Evolutionary conservation across 2,888 invertebrate genomes (phyloP).

Genomic region (Flexamia atlantica): DNA sequence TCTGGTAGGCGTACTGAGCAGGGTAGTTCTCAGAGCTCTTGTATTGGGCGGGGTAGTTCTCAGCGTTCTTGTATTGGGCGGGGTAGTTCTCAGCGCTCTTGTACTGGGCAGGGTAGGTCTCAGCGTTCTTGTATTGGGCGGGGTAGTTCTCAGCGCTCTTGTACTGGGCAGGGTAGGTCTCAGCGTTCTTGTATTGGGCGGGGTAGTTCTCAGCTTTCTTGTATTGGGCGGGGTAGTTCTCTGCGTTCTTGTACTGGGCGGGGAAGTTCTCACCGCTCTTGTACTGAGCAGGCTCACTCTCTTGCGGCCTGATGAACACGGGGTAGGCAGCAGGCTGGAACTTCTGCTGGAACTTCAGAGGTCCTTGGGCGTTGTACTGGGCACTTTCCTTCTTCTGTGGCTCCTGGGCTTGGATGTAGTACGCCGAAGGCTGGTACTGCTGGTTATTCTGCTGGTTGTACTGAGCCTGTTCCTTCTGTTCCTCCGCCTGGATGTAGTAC

Average conservation of each 20-base stretch:
- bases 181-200: too few species aligned
- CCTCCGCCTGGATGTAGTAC: background rate
- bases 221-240: too few species aligned
- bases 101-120: background rate
- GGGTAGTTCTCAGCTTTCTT: too few species aligned
- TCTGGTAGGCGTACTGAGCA: constrained; percentile 27
- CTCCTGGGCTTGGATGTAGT: constrained; percentile 31
- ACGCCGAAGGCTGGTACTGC: constrained; percentile 28
- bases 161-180: constrained; percentile 6
- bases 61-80: too few species aligned
- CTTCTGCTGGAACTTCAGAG: constrained; percentile 10
- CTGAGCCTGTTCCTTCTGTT: background rate
- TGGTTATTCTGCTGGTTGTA: constrained; percentile 13
- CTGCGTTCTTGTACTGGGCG: background rate
- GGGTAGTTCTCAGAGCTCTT: too few species aligned
- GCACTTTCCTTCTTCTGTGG: constrained; percentile 3
- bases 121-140: too few species aligned
- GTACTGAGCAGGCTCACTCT: background rate
- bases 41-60: constrained; percentile 26
- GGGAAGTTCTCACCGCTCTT: background rate
- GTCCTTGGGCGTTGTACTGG: constrained; percentile 1
- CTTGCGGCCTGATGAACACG: constrained; percentile 8
- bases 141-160: too few species aligned
- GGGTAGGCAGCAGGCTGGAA: constrained; percentile 33
- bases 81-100: constrained; percentile 4